phyloP scores from a whole-genome alignment of 2,888 invertebrate genomes.

The Gisinianus flammeolus region DNA sequence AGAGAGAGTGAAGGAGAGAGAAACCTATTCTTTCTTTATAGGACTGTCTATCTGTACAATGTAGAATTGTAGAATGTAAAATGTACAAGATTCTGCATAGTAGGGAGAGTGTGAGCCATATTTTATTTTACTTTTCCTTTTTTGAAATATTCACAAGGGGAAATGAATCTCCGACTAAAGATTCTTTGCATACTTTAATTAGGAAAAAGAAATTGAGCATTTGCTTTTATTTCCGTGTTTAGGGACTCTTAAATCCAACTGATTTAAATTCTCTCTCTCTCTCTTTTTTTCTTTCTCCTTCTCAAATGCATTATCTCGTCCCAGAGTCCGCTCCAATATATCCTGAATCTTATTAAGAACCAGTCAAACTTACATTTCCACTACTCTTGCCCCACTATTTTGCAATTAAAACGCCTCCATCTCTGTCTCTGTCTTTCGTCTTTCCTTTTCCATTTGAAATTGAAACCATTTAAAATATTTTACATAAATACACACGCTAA shows the following conservation, averaged over 20 bases:
- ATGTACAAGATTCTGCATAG: neutral
- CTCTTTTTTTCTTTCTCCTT: neutral
- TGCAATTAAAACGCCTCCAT: conserved; percentile 1
- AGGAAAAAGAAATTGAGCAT: conserved; percentile 37
- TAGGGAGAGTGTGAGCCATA: neutral
- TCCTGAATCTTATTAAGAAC: neutral
- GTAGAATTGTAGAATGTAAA: neutral
- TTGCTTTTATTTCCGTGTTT: conserved; percentile 12
- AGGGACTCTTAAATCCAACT: conserved; percentile 21
- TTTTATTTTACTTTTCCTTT: conserved; percentile 37
- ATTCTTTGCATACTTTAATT: conserved; percentile 44
- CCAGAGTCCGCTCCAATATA: neutral
- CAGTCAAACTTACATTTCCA: neutral
- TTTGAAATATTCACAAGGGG: conserved; percentile 37
- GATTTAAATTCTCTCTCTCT: conserved; percentile 8
- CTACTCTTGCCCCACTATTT: neutral
- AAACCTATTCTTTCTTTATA: neutral
- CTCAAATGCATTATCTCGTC: neutral
- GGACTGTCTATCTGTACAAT: neutral
- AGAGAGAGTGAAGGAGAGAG: neutral
- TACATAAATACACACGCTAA: too few species aligned
- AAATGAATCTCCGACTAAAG: conserved; percentile 4
- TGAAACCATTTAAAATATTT: too few species aligned
- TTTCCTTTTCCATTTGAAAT: neutral
- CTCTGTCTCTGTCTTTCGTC: neutral